Percentiles rank a stretch among this genome's conserved stretches.
These are phyloP conservation scores for Coelinius sp. DNA, from an alignment of 2,888 invertebrate species.

Conservation along the genomic window DNA sequence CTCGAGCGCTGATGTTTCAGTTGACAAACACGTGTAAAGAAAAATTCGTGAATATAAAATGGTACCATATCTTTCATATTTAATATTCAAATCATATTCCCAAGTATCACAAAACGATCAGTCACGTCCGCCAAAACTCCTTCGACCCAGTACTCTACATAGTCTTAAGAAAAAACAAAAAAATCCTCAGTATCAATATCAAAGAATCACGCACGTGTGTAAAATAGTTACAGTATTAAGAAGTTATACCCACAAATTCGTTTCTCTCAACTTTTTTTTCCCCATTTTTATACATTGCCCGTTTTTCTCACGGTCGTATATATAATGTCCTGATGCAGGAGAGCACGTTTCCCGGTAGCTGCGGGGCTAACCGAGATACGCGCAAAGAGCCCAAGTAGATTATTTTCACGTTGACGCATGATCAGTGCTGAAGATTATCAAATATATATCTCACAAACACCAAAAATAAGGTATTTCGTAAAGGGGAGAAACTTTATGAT, in stretches of 20 bases:
- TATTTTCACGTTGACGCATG: conserved; percentile 12
- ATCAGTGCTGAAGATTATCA: conserved; percentile 13
- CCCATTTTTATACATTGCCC: background rate
- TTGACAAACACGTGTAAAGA: background rate
- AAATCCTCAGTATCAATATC: conserved; percentile 4
- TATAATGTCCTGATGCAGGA: conserved; percentile 23
- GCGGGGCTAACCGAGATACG: conserved; percentile 14
- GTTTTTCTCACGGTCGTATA: conserved; percentile 19
- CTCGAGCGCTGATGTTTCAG: background rate
- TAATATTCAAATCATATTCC: conserved; percentile 23
- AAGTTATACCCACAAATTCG: conserved; percentile 2
- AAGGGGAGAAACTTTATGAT: background rate
- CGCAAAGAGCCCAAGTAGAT: conserved; percentile 10
- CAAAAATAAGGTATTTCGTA: background rate
- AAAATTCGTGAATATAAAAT: background rate
- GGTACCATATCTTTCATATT: background rate
- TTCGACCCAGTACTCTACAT: background rate
- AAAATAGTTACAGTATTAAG: background rate
- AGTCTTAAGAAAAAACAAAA: background rate
- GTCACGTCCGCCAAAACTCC: conserved; percentile 29
- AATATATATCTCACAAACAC: conserved; percentile 5
- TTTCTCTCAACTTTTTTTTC: background rate
- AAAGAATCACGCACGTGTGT: conserved; percentile 18
- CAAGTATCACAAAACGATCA: conserved; percentile 32
- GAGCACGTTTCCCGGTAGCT: conserved; percentile 23